Conservation (phyloP, 1,140 invertebrate genomes). For the Drosophila guanche region DNA sequence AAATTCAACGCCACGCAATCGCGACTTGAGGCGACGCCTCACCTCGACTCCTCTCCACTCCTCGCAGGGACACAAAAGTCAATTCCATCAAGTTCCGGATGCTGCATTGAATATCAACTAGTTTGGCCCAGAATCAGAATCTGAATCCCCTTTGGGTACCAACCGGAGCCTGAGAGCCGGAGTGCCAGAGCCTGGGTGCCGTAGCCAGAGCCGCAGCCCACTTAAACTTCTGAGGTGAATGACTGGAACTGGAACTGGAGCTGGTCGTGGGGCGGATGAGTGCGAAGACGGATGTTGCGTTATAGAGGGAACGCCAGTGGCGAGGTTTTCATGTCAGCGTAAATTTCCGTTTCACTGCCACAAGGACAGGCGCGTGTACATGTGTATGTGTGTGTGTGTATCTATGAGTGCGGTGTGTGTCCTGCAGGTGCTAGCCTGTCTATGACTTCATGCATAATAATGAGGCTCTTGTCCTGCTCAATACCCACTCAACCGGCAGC, state of each 20-base stretch:
- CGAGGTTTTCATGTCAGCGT: conserved; percentile 76
- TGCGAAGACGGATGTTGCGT: conserved; percentile 60
- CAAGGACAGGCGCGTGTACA: conserved; percentile 29
- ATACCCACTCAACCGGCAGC: conserved; percentile 35
- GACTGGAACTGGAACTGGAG: conserved; percentile 19
- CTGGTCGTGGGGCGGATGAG: neutral
- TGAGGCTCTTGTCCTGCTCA: conserved; percentile 46
- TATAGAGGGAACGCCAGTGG: conserved; percentile 62
- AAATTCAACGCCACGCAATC: conserved; percentile 70
- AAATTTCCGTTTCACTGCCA: conserved; percentile 73
- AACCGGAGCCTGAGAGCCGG: conserved; percentile 12
- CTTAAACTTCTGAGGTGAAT: conserved; percentile 72
- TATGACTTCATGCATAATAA: conserved; percentile 79
- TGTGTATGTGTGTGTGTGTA: conserved; percentile 3
- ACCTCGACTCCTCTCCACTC: neutral
- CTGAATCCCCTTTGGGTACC: conserved; percentile 7
- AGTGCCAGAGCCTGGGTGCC: neutral
- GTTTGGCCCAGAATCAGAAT: conserved; percentile 47
- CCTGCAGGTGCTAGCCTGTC: conserved; percentile 78
- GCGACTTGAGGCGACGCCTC: conserved; percentile 22
- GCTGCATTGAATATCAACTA: conserved; percentile 80
- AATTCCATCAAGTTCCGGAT: conserved; percentile 79
- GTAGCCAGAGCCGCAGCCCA: conserved; percentile 46
- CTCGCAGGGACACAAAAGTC: conserved; percentile 62
- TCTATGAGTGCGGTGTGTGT: conserved; percentile 45